Evolutionary conservation across 2,888 invertebrate species (phyloP).

Genomic region (Harmothoe impar): DNA sequence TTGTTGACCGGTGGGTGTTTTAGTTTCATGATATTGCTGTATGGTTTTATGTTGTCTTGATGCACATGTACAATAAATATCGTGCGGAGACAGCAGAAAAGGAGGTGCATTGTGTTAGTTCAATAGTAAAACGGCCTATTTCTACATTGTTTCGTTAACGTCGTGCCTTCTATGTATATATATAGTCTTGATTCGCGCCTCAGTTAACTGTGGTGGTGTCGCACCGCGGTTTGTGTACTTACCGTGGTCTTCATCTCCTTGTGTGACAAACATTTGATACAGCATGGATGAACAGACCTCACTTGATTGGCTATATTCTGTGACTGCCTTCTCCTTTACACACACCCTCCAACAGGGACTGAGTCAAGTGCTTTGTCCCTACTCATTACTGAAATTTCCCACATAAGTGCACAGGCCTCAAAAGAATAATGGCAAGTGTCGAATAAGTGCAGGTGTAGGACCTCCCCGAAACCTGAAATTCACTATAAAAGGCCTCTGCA

Average conservation of each 20-base stretch:
- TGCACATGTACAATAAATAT: not conserved
- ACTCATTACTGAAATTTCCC: not conserved
- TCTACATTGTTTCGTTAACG: not conserved
- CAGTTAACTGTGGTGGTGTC: not conserved
- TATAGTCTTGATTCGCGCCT: not conserved
- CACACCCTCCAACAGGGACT: not conserved
- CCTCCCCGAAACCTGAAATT: no score
- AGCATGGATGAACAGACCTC: not conserved
- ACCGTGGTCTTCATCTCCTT: not conserved
- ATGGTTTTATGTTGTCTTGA: constrained; percentile 41
- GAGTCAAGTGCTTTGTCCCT: not conserved
- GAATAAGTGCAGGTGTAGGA: not conserved
- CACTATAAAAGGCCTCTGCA: not conserved
- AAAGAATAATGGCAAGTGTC: not conserved
- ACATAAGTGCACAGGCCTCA: not conserved
- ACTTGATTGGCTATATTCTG: not conserved
- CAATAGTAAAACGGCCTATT: not conserved
- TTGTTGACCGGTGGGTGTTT: constrained; percentile 50
- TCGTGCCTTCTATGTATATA: constrained; percentile 37
- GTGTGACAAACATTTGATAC: not conserved
- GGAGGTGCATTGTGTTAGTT: not conserved
- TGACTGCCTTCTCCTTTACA: not conserved
- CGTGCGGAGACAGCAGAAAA: not conserved
- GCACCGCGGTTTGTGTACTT: not conserved
- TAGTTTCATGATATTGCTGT: constrained; percentile 14